Percentiles rank a stretch among this genome's conserved stretches.
Evolutionary conservation across 2,888 invertebrate species (phyloP).

Genomic region (Eristalis tenax): DNA sequence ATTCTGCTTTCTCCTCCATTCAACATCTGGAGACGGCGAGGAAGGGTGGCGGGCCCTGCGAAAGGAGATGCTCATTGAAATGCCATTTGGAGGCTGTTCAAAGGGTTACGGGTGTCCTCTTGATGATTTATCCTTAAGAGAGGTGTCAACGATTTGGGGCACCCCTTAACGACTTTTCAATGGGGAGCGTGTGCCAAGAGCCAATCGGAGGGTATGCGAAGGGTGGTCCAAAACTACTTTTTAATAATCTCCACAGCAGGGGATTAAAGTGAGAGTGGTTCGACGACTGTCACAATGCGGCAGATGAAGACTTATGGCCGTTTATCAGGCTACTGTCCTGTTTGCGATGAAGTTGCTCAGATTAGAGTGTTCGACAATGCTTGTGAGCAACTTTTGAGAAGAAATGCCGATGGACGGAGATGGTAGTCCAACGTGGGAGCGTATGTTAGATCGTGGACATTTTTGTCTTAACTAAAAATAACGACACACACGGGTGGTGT

Average conservation of each 20-base stretch:
- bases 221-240: constrained; percentile 30
- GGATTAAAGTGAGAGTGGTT: neutral
- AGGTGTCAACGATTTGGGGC: constrained; percentile 28
- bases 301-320: neutral
- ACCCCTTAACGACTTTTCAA: constrained; percentile 66
- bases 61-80: constrained; percentile 43
- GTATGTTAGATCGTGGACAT: no score
- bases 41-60: constrained; percentile 25
- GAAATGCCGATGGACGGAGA: no score
- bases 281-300: neutral
- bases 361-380: neutral
- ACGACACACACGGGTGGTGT: no score
- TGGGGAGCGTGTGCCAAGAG: constrained; percentile 66
- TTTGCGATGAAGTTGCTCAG: neutral
- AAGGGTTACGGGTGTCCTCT: constrained; percentile 64
- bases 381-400: no score
- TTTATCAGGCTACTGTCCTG: neutral
- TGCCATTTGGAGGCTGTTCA: constrained; percentile 68
- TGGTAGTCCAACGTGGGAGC: no score
- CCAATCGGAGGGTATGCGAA: constrained; percentile 56
- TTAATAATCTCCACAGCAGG: constrained; percentile 19
- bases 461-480: no score
- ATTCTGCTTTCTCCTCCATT: constrained; percentile 16
- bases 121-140: constrained; percentile 45
- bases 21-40: constrained; percentile 34